Evolutionary conservation across 2,113 vertebrate genomes (phyloP).

Genomic region (Spermophilus dauricus): DNA sequence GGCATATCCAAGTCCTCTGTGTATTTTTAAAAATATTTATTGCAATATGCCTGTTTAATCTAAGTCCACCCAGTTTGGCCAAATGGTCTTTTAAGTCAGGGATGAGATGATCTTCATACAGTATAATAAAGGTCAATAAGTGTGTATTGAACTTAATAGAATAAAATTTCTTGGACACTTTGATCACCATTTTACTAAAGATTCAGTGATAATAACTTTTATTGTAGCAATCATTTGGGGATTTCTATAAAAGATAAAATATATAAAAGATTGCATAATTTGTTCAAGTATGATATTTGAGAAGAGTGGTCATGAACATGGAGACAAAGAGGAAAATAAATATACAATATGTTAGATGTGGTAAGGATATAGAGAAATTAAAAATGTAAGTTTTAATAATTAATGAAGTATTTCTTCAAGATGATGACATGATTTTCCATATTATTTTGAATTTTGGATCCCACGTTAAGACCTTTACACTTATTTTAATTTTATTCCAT

Average conservation of each 20-base stretch:
- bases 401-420: neutral
- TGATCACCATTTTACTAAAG: slow-evolving; percentile 6
- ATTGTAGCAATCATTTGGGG: neutral
- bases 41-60: neutral
- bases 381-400: neutral
- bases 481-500: neutral
- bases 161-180: neutral
- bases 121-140: neutral
- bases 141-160: neutral
- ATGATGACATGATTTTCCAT: neutral
- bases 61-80: neutral
- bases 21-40: neutral
- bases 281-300: neutral
- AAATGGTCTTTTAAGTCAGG: neutral
- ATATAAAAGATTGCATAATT: neutral
- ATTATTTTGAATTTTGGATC: neutral
- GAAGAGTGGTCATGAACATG: neutral
- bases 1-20: neutral
- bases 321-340: neutral
- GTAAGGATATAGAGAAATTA: neutral
- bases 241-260: slow-evolving; percentile 53
- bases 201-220: neutral
- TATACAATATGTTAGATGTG: neutral
- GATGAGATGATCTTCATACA: neutral
- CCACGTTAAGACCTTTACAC: neutral